Conservation (phyloP, 2,888 invertebrate species). For the Aphodius granarius region DNA sequence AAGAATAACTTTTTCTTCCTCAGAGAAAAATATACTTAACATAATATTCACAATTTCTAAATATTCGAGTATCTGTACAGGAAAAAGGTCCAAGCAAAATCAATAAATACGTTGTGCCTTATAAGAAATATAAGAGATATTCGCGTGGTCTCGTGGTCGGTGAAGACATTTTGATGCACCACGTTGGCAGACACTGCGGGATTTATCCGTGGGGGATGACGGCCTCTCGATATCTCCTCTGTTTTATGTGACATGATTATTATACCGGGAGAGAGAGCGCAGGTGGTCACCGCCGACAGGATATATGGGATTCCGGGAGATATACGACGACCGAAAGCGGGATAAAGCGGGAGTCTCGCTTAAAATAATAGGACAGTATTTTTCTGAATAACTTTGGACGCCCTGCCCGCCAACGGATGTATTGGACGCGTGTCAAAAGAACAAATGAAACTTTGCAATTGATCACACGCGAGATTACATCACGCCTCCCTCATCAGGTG, state of each 20-base stretch:
- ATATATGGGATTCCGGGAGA: slow-evolving; percentile 46
- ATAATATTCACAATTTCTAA: too few species aligned
- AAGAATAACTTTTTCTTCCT: too few species aligned
- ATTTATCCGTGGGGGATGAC: background rate
- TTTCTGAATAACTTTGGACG: background rate
- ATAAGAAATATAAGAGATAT: background rate
- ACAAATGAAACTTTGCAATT: background rate
- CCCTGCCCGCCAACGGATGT: background rate
- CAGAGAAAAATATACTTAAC: too few species aligned
- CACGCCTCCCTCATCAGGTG: background rate
- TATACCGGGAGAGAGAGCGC: slow-evolving; percentile 47
- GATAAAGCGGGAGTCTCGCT: slow-evolving; percentile 9
- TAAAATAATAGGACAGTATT: slow-evolving; percentile 14
- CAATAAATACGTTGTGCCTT: background rate
- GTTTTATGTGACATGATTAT: slow-evolving; percentile 54
- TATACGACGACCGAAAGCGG: slow-evolving; percentile 38
- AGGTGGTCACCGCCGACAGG: slow-evolving; percentile 47
- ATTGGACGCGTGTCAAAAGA: background rate
- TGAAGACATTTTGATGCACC: slow-evolving; percentile 17
- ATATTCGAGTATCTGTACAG: background rate
- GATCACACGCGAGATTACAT: background rate
- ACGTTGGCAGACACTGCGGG: slow-evolving; percentile 16
- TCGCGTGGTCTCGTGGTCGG: background rate
- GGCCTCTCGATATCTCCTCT: slow-evolving; percentile 48
- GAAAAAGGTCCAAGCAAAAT: background rate